Evolutionary conservation across 2,797 vertebrate genomes (phyloP).

Genomic region (Clarias fuscus): DNA sequence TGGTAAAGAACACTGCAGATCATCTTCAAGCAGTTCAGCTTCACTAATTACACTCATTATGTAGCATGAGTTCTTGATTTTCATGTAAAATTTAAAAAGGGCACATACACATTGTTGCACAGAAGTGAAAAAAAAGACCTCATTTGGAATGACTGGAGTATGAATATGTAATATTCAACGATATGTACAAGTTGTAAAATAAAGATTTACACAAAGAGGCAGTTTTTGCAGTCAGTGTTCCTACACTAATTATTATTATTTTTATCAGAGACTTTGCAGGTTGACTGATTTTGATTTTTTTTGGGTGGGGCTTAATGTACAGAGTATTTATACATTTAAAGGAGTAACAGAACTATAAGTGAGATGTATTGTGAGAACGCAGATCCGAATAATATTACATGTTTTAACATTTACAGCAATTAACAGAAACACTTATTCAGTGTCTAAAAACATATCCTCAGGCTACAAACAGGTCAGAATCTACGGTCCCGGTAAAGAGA

Average conservation of each 20-base stretch:
- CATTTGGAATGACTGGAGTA: neutral
- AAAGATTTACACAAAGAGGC: neutral
- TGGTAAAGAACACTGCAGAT: conserved; percentile 70
- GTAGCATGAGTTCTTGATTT: neutral
- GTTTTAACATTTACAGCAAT: neutral
- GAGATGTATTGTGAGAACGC: neutral
- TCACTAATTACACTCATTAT: neutral
- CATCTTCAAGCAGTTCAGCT: conserved; percentile 55
- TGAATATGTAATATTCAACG: neutral
- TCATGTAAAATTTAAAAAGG: neutral
- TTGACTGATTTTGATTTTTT: neutral
- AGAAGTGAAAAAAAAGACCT: neutral
- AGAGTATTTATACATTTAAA: neutral
- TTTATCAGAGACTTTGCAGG: neutral
- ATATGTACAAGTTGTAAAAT: neutral
- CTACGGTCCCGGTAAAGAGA: neutral
- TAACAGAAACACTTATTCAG: neutral
- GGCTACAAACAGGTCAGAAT: neutral
- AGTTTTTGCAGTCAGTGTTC: neutral
- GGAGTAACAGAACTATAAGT: neutral
- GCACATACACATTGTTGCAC: neutral
- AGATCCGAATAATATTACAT: neutral
- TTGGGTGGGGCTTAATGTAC: neutral
- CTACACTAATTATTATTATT: neutral
- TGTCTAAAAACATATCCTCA: neutral